Conservation (phyloP, 2,888 invertebrate genomes). For the Myathropa florea region DNA sequence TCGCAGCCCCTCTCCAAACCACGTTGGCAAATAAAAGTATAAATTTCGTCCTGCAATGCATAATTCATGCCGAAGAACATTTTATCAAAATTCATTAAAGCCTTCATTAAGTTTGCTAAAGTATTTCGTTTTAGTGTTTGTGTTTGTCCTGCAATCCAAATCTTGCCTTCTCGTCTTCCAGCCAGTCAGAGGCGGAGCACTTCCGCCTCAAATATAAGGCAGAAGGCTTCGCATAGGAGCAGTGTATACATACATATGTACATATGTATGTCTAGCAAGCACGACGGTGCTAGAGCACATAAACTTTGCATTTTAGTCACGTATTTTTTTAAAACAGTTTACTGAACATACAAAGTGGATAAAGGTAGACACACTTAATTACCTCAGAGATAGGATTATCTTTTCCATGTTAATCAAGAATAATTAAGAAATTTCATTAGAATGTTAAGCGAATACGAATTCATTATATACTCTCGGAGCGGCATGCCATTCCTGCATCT, state of each 20-base stretch:
- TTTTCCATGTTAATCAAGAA: constrained; percentile 74
- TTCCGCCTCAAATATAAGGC: constrained; percentile 33
- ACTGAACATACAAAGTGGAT: constrained; percentile 70
- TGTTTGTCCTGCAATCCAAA: constrained; percentile 57
- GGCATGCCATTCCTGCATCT: background rate
- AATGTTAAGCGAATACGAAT: constrained; percentile 74
- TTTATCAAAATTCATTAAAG: constrained; percentile 71
- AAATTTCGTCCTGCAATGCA: constrained; percentile 63
- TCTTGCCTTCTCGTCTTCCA: background rate
- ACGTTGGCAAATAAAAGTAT: constrained; percentile 57
- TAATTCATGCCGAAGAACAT: constrained; percentile 67
- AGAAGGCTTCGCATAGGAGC: background rate
- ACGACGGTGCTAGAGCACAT: constrained; percentile 42
- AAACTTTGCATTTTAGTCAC: constrained; percentile 73
- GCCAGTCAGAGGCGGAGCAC: background rate
- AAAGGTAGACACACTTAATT: constrained; percentile 73
- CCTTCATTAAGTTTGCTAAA: constrained; percentile 66
- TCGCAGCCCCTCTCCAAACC: background rate
- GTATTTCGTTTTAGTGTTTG: constrained; percentile 68
- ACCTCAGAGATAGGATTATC: constrained; percentile 73
- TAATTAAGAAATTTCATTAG: constrained; percentile 75
- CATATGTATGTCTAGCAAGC: background rate
- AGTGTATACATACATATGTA: background rate
- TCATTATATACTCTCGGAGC: constrained; percentile 47
- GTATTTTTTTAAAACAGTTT: constrained; percentile 72